Evolutionary conservation across 2,113 vertebrate species (phyloP).

Genomic region (Hydropotes inermis): DNA sequence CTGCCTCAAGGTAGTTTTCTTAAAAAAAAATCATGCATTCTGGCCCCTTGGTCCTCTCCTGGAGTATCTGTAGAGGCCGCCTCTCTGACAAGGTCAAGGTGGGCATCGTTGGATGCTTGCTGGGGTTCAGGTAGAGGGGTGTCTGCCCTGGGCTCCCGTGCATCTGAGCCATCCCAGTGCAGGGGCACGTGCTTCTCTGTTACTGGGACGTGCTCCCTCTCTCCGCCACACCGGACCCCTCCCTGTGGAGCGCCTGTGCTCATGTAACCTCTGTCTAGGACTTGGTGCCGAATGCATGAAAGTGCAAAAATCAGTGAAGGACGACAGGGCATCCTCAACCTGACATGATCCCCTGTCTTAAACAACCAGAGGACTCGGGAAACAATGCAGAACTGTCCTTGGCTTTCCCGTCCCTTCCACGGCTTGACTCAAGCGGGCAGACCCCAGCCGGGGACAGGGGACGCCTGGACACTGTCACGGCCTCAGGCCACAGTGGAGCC

Average conservation of each 20-base stretch:
- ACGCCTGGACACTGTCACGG: not conserved
- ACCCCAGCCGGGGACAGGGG: not conserved
- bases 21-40: not conserved
- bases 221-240: not conserved
- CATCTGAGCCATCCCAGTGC: not conserved
- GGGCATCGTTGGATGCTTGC: not conserved
- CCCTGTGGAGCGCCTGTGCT: too few relatives aligned
- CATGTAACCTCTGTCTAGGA: rapidly evolving
- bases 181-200: too few relatives aligned
- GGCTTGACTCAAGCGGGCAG: not conserved
- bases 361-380: not conserved
- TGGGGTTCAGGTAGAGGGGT: not conserved
- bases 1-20: not conserved
- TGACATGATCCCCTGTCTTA: rapidly evolving
- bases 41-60: too few relatives aligned
- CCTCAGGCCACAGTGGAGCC: not conserved
- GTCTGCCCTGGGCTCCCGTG: too few relatives aligned
- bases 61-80: not conserved
- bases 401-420: rapidly evolving
- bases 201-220: not conserved
- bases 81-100: not conserved
- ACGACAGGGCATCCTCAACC: rapidly evolving
- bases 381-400: not conserved
- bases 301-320: not conserved
- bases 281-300: rapidly evolving